These are phyloP conservation scores for Todus mexicanus DNA, from an alignment of 2,797 vertebrate genomes.

Conservation along the genomic window DNA sequence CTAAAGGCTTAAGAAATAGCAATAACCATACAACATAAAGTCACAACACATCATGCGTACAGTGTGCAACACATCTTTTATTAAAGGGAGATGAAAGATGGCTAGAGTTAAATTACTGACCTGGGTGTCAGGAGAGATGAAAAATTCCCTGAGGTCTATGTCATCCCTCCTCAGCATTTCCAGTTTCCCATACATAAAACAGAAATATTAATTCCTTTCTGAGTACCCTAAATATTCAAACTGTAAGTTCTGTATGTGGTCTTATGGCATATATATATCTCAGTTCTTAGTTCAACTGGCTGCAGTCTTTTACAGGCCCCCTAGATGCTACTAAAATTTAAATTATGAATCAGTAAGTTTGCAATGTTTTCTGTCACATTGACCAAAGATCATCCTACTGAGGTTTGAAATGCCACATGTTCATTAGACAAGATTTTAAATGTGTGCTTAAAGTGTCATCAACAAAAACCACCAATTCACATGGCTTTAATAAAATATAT, in stretches of 20 bases:
- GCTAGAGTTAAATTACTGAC: neutral
- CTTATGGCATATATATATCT: neutral
- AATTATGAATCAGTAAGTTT: neutral
- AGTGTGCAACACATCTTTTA: neutral
- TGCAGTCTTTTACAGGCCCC: neutral
- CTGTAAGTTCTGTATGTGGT: neutral
- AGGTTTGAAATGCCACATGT: neutral
- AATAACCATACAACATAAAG: neutral
- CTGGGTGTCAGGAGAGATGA: neutral
- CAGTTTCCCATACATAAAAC: neutral
- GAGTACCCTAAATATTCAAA: neutral
- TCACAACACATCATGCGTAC: neutral
- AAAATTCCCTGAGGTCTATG: neutral
- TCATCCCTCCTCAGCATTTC: neutral
- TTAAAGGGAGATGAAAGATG: neutral
- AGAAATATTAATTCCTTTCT: neutral
- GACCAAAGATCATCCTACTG: neutral
- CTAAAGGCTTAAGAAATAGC: neutral
- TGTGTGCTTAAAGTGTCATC: neutral
- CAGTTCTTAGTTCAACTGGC: neutral
- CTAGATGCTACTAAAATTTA: conserved; percentile 13
- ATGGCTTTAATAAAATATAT: neutral
- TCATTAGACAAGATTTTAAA: neutral
- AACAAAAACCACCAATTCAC: neutral
- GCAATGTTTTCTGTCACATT: neutral